Conservation (phyloP, 2,797 vertebrate species). For the Mormyrus proboscirostris region DNA sequence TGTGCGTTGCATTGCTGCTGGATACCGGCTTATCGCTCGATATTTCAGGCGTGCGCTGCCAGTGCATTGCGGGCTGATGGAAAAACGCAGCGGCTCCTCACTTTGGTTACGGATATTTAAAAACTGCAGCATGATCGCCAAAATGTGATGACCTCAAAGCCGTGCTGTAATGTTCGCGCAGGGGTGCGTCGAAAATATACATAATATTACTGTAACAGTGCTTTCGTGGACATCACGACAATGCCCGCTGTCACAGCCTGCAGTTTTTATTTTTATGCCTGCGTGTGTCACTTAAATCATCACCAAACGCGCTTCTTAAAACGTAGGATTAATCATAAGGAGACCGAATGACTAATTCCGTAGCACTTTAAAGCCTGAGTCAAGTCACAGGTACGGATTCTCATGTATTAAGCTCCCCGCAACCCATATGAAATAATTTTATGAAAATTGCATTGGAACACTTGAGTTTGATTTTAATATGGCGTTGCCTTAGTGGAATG, state of each 20-base stretch:
- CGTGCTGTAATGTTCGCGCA: background rate
- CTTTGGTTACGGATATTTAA: background rate
- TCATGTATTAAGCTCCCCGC: background rate
- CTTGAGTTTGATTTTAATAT: background rate
- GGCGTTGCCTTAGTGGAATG: background rate
- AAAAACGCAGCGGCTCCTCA: background rate
- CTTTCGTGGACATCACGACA: background rate
- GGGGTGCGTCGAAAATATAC: background rate
- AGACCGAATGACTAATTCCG: background rate
- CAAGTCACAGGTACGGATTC: background rate
- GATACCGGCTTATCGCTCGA: background rate
- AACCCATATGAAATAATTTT: background rate
- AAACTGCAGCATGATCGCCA: constrained; percentile 1
- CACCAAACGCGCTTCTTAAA: background rate
- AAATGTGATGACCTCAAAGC: constrained; percentile 14
- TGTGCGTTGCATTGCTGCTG: background rate
- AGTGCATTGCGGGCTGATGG: background rate
- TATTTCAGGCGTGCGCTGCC: background rate
- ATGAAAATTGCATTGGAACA: background rate
- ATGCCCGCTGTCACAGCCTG: background rate
- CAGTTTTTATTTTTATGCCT: background rate
- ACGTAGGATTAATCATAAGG: background rate
- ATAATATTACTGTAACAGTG: background rate
- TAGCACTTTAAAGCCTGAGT: background rate
- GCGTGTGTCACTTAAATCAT: background rate